Evolutionary conservation across 2,888 invertebrate genomes (phyloP).

Genomic region (Acronicta aceris): DNA sequence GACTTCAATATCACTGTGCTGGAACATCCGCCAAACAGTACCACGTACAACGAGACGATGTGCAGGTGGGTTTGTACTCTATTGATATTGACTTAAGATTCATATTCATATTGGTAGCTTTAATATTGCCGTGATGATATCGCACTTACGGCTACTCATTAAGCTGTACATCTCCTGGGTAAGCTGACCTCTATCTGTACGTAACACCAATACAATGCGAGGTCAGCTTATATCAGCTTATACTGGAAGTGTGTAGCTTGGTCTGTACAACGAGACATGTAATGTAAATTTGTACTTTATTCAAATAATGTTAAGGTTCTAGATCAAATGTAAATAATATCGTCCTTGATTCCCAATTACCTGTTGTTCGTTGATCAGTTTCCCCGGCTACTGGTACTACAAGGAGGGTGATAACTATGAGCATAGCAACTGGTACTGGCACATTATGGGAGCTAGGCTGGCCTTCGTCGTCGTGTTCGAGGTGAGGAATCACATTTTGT

Average conservation of each 20-base stretch:
- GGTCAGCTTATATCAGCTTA: no score
- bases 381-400: constrained; percentile 94
- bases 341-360: no score
- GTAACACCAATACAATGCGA: no score
- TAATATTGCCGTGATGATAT: no score
- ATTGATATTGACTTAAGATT: neutral
- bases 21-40: constrained; percentile 77
- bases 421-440: constrained; percentile 95
- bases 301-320: neutral
- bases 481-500: constrained; percentile 86
- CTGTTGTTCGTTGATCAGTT: constrained; percentile 87
- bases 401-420: constrained; percentile 87
- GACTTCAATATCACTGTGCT: constrained; percentile 92
- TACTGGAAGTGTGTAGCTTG: no score
- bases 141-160: no score
- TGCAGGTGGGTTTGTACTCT: constrained; percentile 88
- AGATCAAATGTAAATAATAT: no score
- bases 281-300: no score
- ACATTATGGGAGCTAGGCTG: constrained; percentile 95
- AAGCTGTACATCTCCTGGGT: no score
- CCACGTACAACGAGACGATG: constrained; percentile 83
- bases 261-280: no score
- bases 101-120: neutral
- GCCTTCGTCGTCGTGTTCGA: constrained; percentile 98
- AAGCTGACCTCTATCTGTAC: no score